These are phyloP conservation scores for Drosophila takahashii DNA, from an alignment of 1,140 invertebrate genomes.

Conservation along the genomic window DNA sequence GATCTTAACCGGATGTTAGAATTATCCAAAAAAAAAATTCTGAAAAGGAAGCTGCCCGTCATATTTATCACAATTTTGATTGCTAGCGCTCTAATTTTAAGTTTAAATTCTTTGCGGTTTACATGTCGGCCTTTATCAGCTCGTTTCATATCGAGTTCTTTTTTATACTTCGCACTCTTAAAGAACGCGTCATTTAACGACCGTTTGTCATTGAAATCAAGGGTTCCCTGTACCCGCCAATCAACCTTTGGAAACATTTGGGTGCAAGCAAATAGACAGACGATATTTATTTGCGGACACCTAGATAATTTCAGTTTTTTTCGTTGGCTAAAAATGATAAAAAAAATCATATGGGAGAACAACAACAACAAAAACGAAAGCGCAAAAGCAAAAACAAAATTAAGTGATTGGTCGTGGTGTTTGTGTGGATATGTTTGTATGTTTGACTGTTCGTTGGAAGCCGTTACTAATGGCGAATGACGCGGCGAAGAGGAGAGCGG, in stretches of 20 bases:
- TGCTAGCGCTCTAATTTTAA: background rate
- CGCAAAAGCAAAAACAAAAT: slow-evolving; percentile 44
- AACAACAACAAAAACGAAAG: slow-evolving; percentile 47
- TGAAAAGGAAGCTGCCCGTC: too few relatives aligned
- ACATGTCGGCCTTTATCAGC: slow-evolving; percentile 3
- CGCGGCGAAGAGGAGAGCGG: slow-evolving; percentile 9
- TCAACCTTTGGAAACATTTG: slow-evolving; percentile 38
- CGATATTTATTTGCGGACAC: slow-evolving; percentile 32
- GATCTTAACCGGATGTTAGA: too few relatives aligned
- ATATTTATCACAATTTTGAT: background rate
- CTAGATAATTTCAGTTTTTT: slow-evolving; percentile 47
- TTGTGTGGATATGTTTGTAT: slow-evolving; percentile 15
- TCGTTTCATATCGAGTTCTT: background rate
- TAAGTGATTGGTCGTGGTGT: slow-evolving; percentile 57
- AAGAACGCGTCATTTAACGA: slow-evolving; percentile 4
- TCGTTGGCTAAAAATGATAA: slow-evolving; percentile 46
- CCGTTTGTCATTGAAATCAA: slow-evolving; percentile 26
- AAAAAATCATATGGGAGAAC: slow-evolving; percentile 25
- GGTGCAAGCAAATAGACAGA: slow-evolving; percentile 63
- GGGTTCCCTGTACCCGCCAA: slow-evolving; percentile 40
- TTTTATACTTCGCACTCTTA: background rate
- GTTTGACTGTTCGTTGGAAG: slow-evolving; percentile 5
- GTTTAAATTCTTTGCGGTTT: background rate
- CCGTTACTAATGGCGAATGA: slow-evolving; percentile 33
- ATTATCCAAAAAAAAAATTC: too few relatives aligned